phyloP scores from a whole-genome alignment of 2,888 invertebrate species.

The Chymomyza procnemis region DNA sequence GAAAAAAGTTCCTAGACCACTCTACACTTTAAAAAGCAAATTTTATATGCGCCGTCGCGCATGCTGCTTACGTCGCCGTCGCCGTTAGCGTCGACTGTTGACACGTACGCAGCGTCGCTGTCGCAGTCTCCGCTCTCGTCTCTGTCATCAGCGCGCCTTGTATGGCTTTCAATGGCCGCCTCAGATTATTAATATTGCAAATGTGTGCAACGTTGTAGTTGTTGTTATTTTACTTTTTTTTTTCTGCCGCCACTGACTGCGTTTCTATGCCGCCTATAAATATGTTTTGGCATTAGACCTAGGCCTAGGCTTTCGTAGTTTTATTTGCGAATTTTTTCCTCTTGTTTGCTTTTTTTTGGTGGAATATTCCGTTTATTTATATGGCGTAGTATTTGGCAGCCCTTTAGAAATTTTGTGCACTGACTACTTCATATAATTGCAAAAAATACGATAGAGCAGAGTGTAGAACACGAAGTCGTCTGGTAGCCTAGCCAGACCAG shows the following conservation, averaged over 20 bases:
- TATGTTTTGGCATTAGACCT: conserved; percentile 65
- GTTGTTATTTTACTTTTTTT: background rate
- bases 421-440: conserved; percentile 61
- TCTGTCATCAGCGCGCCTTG: conserved; percentile 52
- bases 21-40: conserved; percentile 59
- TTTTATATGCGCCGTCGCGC: conserved; percentile 73
- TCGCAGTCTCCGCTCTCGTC: conserved; percentile 29
- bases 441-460: conserved; percentile 6
- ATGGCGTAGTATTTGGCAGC: conserved; percentile 22
- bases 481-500: conserved; percentile 34
- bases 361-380: conserved; percentile 21
- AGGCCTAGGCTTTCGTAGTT: conserved; percentile 40
- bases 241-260: background rate
- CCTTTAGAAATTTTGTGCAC: conserved; percentile 16
- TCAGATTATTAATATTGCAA: conserved; percentile 71
- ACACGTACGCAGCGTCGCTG: conserved; percentile 52
- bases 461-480: conserved; percentile 25
- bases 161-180: conserved; percentile 72
- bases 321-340: conserved; percentile 18
- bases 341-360: background rate
- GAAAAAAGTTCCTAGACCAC: conserved; percentile 71
- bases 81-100: conserved; percentile 62
- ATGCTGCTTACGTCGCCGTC: conserved; percentile 52
- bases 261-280: conserved; percentile 39
- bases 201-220: conserved; percentile 44